Evolutionary conservation across 2,888 invertebrate species (phyloP), one percentile per base, ranked within the genome.

Genomic region (Drosophila dives): DNA sequence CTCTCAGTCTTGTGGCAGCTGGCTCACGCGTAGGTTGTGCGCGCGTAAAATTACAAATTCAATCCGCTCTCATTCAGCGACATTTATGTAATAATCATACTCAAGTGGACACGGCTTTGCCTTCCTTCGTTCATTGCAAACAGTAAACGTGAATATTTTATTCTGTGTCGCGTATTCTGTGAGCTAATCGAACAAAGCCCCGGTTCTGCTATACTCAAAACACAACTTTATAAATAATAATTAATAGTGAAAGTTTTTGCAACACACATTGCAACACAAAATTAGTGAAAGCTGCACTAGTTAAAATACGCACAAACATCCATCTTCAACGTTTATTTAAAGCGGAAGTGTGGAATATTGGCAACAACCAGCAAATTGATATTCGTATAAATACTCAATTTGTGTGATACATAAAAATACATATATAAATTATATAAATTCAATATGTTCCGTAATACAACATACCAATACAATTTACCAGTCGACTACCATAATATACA

Each of bases 401-500:
- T 23, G 45, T 45, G 45, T 45, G 45, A 45, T 45, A 45, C 15
- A 45, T 1, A 45, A 1, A 20, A 45, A 20, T 20, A 45, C 20
- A 45, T 20, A 38, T 38, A 38, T 17, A 45, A 17, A 38, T 38
- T 20, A 20, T 20, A 15, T 15, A 45, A 45, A 23, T 26, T 54
- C 75, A 90, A 89, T 87, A 92, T 91, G 92, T 86, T 91, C 73
- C 92, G 92, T 69, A 91, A 83, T 72, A 81, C 90, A 80, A 81
- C 86, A 29, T 82, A 89, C 62, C 78, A 89, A 61, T 89, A 92
- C 63, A 94, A 93, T 91, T 95, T 96, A 95, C 94, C 94, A 91
- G 92, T 95, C 91, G 96, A 96, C 91, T 92, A 91, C 75, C 92
- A 91, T 70, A 91, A 96, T 95, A 92, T 94, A 32, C 91, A 95